Evolutionary conservation across 2,888 invertebrate species (phyloP), one percentile per base, ranked within the genome.

Genomic region (Selenia dentaria): DNA sequence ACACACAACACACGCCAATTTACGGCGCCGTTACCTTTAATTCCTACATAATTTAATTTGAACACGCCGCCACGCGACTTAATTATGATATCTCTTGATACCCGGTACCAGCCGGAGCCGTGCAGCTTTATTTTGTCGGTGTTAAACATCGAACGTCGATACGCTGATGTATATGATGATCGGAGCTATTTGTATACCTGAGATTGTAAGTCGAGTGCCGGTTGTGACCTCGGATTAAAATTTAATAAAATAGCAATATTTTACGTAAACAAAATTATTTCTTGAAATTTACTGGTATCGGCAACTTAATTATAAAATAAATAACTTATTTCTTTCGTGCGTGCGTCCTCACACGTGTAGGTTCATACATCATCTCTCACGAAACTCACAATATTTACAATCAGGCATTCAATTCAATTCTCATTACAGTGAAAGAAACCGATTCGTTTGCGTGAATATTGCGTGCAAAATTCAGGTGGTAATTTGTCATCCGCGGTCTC

Each of bases 31-130:
- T 82, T 77, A 82, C 75, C 70, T 83, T 83, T 84, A 79, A 84
- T 82, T 80, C 69, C 62, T 72, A 82, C 82, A 83, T 85, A 83
- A 85, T 80, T 83, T 83, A 80, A 83, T 81, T 81, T 78, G 75
- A 83, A 83, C 83, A 84, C 74, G 80, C 70, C 74, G 69, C 77
- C 61, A 58, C 55, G 62, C 59, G 74, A 69, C 78, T 82, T 84
- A 83, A 84, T 84, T 83, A 84, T 83, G 80, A 83, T 83, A 83
- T 77, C 81, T 67, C 62, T 61, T 42, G 69, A 74, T 70, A 70
- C 67, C 42, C 48, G 45, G 55, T 58, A 50, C 51, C 57, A 45
- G 57, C 63, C 57, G 34, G 50, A 8, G 6, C 41, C 45, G 18
- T 20, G 9, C 33, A 36, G 27, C 37, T 34, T 49, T 49, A 47